These are phyloP conservation scores for Phocides pigmalion DNA, from an alignment of 1,140 invertebrate genomes.

Conservation along the genomic window DNA sequence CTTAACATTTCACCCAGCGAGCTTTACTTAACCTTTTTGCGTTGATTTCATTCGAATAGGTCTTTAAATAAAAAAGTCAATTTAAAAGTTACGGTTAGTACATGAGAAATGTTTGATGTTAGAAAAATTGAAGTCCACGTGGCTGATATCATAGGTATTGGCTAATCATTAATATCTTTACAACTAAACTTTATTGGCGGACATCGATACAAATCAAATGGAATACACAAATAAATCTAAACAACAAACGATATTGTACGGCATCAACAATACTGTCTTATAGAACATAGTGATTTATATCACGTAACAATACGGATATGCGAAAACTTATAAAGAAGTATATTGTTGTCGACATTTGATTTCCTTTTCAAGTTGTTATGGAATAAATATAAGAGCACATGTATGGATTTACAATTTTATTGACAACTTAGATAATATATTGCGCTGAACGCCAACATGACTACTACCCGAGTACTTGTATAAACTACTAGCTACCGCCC, in stretches of 20 bases:
- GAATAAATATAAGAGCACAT: slow-evolving; percentile 2
- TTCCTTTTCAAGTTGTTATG: slow-evolving; percentile 16
- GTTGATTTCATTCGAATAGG: no score
- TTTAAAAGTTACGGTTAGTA: no score
- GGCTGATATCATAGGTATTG: no score
- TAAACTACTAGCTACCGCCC: no score
- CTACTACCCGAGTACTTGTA: no score
- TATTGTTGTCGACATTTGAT: slow-evolving; percentile 8
- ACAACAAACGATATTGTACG: background rate
- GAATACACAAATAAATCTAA: background rate
- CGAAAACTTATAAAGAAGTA: slow-evolving; percentile 12
- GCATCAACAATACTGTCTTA: slow-evolving; percentile 1
- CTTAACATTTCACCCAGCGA: no score
- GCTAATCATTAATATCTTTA: no score
- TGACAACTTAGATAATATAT: background rate
- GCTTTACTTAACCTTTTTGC: no score
- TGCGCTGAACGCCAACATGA: background rate
- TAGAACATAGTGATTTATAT: slow-evolving; percentile 12
- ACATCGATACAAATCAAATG: background rate
- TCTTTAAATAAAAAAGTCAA: no score
- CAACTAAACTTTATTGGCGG: no score
- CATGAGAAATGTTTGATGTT: no score
- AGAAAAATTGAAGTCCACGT: no score
- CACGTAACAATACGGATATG: slow-evolving; percentile 14
- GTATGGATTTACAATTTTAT: slow-evolving; percentile 8